phyloP scores from a whole-genome alignment of 2,888 invertebrate species.

The Tipula confusa region DNA sequence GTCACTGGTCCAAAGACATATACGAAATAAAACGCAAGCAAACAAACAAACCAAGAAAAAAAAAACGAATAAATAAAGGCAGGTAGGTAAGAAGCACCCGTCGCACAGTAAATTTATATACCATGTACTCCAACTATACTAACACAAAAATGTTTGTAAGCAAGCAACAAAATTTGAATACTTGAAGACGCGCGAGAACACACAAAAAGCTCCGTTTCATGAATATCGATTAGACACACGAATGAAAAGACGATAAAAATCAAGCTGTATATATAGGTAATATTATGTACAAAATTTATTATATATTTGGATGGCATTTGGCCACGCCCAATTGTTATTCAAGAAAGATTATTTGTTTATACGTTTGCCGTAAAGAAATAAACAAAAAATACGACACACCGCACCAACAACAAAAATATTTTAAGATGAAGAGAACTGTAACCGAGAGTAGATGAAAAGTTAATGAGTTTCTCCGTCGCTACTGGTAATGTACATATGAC shows the following conservation, averaged over 20 bases:
- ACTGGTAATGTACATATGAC: background rate
- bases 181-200: background rate
- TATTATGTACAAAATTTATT: background rate
- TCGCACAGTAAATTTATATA: background rate
- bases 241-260: background rate
- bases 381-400: background rate
- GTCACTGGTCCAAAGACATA: background rate
- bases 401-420: background rate
- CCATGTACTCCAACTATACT: background rate
- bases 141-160: background rate
- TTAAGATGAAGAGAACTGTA: background rate
- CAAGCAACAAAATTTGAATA: background rate
- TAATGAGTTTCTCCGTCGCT: slow-evolving; percentile 20
- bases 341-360: slow-evolving; percentile 20
- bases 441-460: background rate
- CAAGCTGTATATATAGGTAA: background rate
- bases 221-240: background rate
- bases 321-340: slow-evolving; percentile 3
- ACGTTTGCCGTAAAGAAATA: slow-evolving; percentile 3
- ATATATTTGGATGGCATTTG: background rate
- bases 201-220: background rate
- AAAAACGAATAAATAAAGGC: background rate
- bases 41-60: background rate
- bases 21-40: background rate
- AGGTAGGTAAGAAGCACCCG: background rate